These are phyloP conservation scores for Trachelus stipa DNA, from an alignment of 2,888 invertebrate species.

Conservation along the genomic window DNA sequence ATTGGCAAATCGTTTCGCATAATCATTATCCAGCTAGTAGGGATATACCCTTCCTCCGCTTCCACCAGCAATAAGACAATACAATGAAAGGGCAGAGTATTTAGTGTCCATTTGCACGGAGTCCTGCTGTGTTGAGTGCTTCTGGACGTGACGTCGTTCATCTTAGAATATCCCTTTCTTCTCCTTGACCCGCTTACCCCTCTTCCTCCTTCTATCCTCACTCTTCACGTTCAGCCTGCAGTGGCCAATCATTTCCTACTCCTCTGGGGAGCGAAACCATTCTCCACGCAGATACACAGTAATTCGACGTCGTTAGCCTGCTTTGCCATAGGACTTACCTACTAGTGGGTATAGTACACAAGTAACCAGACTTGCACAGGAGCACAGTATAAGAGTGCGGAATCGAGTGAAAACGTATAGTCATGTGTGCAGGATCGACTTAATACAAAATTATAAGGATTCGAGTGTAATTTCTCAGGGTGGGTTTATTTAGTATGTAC, in stretches of 20 bases:
- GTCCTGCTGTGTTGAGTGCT: slow-evolving; percentile 23
- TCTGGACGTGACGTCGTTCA: slow-evolving; percentile 25
- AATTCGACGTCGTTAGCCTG: not conserved
- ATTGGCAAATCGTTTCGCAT: not conserved
- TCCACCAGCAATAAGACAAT: slow-evolving; percentile 3
- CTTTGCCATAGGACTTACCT: not conserved
- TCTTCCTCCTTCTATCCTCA: slow-evolving; percentile 9
- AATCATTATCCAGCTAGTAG: not conserved
- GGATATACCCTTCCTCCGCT: not conserved
- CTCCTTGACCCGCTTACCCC: slow-evolving; percentile 10
- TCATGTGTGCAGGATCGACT: not conserved
- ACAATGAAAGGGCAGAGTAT: slow-evolving; percentile 20
- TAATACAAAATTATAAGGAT: not conserved
- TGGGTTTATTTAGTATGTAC: slow-evolving; percentile 41
- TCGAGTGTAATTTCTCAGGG: not conserved
- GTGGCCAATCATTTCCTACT: slow-evolving; percentile 29
- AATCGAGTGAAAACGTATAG: not conserved
- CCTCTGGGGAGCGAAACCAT: not conserved
- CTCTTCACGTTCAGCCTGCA: not conserved
- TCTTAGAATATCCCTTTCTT: slow-evolving; percentile 13
- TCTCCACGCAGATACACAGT: not conserved
- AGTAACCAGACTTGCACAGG: not conserved
- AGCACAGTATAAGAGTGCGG: not conserved
- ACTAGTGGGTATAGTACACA: not conserved
- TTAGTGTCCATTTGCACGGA: slow-evolving; percentile 25